phyloP scores from a whole-genome alignment of 1,140 invertebrate genomes.

The Pogonomyrmex californicus region DNA sequence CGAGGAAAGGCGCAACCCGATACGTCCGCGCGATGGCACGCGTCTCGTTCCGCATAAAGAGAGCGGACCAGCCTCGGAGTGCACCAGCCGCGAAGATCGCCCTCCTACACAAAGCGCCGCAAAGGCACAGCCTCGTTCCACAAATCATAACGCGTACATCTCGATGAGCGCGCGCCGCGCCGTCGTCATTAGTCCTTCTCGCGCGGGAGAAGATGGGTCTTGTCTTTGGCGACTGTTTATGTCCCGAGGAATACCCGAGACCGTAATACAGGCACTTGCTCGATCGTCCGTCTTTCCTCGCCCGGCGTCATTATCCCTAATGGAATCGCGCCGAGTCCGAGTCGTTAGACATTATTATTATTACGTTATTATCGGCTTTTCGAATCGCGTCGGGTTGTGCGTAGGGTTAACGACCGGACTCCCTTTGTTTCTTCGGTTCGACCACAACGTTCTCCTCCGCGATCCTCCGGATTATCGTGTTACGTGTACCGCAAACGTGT shows the following conservation, averaged over 20 bases:
- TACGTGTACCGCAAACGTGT: constrained; percentile 1
- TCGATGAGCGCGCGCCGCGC: constrained; percentile 25
- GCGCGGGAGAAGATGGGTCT: constrained; percentile 1
- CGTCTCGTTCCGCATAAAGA: constrained; percentile 38
- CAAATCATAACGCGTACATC: constrained; percentile 67
- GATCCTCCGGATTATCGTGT: background rate
- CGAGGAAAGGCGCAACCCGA: constrained; percentile 58
- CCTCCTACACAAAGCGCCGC: constrained; percentile 60
- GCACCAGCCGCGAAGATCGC: constrained; percentile 60
- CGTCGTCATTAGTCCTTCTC: constrained; percentile 3
- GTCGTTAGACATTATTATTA: constrained; percentile 27
- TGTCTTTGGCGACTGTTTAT: constrained; percentile 39
- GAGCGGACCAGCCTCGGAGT: too few species aligned
- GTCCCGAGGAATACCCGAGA: constrained; percentile 16
- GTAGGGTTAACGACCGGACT: background rate
- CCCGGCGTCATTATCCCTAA: constrained; percentile 27
- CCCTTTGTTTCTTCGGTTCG: background rate
- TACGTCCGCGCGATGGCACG: constrained; percentile 51
- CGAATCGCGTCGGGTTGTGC: background rate
- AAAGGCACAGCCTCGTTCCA: constrained; percentile 28
- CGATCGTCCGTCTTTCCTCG: background rate
- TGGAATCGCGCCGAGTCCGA: constrained; percentile 3
- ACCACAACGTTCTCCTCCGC: background rate
- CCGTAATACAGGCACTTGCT: constrained; percentile 8
- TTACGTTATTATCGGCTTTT: constrained; percentile 8